Conservation (phyloP, 1,140 invertebrate genomes). For the Megalopta genalis region DNA sequence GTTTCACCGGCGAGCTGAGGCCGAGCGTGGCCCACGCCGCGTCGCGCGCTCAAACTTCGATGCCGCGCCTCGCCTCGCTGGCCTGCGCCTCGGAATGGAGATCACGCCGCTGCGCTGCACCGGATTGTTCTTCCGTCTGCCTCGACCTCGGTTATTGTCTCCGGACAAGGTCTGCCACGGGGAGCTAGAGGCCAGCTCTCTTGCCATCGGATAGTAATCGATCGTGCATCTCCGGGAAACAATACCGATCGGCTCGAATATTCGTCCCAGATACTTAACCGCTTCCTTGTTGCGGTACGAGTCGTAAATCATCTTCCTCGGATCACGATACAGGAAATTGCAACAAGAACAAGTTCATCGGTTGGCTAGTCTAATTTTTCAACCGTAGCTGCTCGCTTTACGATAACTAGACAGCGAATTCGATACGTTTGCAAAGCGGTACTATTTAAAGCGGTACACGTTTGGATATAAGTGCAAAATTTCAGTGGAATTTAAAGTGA, state of each 20-base stretch:
- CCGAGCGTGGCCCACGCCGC: constrained; percentile 13
- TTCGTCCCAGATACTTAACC: constrained; percentile 47
- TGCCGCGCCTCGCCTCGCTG: constrained; percentile 27
- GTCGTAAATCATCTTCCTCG: constrained; percentile 22
- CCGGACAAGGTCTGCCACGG: constrained; percentile 54
- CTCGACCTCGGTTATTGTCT: constrained; percentile 67
- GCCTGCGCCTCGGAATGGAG: constrained; percentile 45
- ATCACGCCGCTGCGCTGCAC: constrained; percentile 25
- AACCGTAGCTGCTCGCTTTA: neutral
- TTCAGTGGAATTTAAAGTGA: no score
- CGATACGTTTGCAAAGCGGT: no score
- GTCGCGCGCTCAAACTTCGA: neutral
- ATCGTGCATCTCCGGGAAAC: constrained; percentile 54
- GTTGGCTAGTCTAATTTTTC: neutral
- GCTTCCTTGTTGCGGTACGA: constrained; percentile 33
- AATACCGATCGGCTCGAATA: constrained; percentile 55
- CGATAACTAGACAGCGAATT: no score
- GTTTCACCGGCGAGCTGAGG: constrained; percentile 18
- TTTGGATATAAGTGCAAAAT: no score
- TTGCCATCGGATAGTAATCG: constrained; percentile 38
- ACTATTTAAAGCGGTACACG: no score
- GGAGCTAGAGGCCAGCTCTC: constrained; percentile 29
- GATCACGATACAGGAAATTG: neutral
- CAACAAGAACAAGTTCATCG: neutral
- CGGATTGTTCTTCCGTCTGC: constrained; percentile 48